phyloP scores from a whole-genome alignment of 2,113 vertebrate species.

The Otocyon megalotis region DNA sequence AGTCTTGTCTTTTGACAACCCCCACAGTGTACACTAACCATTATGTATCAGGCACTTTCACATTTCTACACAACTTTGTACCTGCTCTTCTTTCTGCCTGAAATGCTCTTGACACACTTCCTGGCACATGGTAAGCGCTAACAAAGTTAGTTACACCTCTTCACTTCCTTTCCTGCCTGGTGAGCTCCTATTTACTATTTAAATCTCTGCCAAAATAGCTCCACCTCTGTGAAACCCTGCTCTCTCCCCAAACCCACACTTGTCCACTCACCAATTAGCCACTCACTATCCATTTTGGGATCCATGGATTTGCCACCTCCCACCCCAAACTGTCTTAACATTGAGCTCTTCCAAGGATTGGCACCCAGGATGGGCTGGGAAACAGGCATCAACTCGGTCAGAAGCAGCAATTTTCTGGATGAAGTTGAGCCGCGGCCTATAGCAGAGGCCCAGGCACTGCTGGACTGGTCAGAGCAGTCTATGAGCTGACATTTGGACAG shows the following conservation, averaged over 20 bases:
- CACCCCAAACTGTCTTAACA: not conserved
- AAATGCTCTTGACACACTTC: not conserved
- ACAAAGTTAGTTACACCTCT: not conserved
- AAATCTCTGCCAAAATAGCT: constrained; percentile 30
- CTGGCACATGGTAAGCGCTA: not conserved
- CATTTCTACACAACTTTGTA: constrained; percentile 8
- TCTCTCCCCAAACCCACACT: not conserved
- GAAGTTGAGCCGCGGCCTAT: not conserved
- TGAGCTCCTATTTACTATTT: constrained; percentile 30
- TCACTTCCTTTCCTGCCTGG: not conserved
- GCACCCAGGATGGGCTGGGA: not conserved
- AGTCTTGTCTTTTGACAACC: constrained; percentile 4
- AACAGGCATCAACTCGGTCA: not conserved
- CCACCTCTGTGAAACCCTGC: not conserved
- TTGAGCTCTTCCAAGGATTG: not conserved
- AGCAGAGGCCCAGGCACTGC: not conserved
- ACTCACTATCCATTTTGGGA: not conserved
- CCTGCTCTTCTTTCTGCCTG: not conserved
- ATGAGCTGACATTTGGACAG: not conserved
- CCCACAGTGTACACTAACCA: not conserved
- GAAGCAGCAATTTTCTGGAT: not conserved
- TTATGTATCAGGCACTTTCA: not conserved
- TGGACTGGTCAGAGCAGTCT: not conserved
- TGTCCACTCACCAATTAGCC: not conserved
- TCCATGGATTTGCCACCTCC: not conserved